phyloP scores from a whole-genome alignment of 2,113 vertebrate genomes.

The Toxostoma redivivum region DNA sequence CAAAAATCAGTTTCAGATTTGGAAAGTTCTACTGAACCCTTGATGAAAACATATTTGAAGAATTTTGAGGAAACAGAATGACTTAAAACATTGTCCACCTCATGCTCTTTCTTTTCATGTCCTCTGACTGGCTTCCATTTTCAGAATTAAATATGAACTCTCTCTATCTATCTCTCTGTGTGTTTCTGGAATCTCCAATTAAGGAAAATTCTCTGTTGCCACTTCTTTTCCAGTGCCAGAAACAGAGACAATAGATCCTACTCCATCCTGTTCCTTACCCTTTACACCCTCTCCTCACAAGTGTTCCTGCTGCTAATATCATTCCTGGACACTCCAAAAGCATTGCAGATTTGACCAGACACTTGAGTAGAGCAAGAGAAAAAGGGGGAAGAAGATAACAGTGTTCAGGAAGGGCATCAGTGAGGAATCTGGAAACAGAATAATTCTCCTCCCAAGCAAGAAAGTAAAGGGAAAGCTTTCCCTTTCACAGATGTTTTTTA shows the following conservation, averaged over 20 bases:
- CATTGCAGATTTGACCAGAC: not conserved
- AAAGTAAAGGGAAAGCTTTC: not conserved
- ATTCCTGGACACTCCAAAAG: not conserved
- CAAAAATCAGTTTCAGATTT: not conserved
- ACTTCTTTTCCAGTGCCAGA: not conserved
- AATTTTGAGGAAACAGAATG: not conserved
- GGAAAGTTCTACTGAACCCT: not conserved
- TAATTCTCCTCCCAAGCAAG: not conserved
- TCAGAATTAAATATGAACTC: not conserved
- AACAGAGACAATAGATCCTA: not conserved
- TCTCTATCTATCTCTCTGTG: no score
- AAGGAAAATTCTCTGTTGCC: not conserved
- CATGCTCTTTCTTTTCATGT: not conserved
- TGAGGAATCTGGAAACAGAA: not conserved
- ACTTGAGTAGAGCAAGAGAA: not conserved
- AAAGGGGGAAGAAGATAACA: not conserved
- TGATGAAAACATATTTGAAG: not conserved
- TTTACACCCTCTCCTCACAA: not conserved
- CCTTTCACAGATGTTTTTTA: not conserved
- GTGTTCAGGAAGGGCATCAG: not conserved
- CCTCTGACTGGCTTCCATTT: not conserved
- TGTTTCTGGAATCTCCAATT: not conserved
- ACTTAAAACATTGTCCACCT: not conserved
- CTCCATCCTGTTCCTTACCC: not conserved
- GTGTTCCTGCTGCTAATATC: not conserved